Base-by-base conservation (phyloP, 1,140 invertebrate species). In the Drosophila orosa region DNA sequence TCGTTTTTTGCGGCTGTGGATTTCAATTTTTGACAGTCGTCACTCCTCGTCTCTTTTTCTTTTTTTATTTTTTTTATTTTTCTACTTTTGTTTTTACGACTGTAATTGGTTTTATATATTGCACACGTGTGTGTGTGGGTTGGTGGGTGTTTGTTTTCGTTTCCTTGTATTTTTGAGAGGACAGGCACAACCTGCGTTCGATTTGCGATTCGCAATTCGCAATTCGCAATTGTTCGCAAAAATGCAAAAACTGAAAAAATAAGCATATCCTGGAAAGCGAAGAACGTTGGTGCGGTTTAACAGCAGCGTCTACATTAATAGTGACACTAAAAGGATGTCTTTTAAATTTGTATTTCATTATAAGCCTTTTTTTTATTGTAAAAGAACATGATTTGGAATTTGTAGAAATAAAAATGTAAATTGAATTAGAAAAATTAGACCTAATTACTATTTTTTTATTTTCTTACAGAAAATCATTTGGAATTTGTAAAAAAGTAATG, bases 41-140 rank as follows among this genome's bases (percentile, higher is more conserved):
- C 50, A 35, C 50, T 35, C 8, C 29, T 50, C 13, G 19, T 58
- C 31, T 35, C 35, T 47, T n/a, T 42, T 27, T 52, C 3, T 19
- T 47, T 39, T 48, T 57, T 39, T 25, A 29, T 25, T 24, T 54
- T 54, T 37, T 39, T 29, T 54, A 10, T 25, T 47, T 44, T 63
- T 57, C 45, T 42, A 37, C 50, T 74, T 62, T 74, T 74, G 57
- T 84, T 83, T 61, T 76, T 72, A 79, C 61, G 61, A 84, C 55
- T 76, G 80, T 68, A 84, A 83, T 83, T 83, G 80, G 72, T 80
- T 84, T 85, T 84, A 48, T 72, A 80, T 75, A 74, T 79, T 57
- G 67, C 29, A 45, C 42, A 47, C 56, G 48, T 52, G 50, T 62
- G 57, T 39, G 22, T 35, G 35, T 33, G 42, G 15, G 15, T 24